phyloP scores from a whole-genome alignment of 2,888 invertebrate genomes.

The Helleia helle region DNA sequence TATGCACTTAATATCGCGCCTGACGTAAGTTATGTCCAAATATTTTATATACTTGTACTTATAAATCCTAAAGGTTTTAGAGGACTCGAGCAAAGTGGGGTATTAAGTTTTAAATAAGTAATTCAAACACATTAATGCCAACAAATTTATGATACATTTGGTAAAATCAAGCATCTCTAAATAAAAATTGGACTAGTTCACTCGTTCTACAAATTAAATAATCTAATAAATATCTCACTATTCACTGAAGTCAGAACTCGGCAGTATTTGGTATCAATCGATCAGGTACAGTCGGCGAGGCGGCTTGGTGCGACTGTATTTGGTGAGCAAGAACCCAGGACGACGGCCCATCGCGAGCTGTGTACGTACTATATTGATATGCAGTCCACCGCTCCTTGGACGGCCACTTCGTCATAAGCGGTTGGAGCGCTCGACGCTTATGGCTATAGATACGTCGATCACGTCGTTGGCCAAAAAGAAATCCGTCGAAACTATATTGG shows the following conservation, averaged over 20 bases:
- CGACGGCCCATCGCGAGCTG: constrained; percentile 26
- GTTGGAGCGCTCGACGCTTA: constrained; percentile 52
- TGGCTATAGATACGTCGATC: constrained; percentile 77
- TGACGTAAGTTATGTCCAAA: neutral
- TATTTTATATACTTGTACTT: neutral
- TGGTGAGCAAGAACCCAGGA: constrained; percentile 36
- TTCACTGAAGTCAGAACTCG: constrained; percentile 25
- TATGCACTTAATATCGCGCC: neutral
- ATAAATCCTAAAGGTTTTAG: neutral
- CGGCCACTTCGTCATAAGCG: constrained; percentile 55
- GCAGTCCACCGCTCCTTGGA: constrained; percentile 44
- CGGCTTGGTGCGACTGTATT: constrained; percentile 26
- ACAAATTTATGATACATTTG: constrained; percentile 5
- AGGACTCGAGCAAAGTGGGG: neutral
- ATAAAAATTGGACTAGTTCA: constrained; percentile 43
- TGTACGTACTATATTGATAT: constrained; percentile 28
- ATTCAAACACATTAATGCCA: neutral
- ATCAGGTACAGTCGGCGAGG: constrained; percentile 27
- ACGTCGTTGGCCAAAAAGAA: constrained; percentile 82
- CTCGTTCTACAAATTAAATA: constrained; percentile 31
- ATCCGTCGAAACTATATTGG: constrained; percentile 83
- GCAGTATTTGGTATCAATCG: constrained; percentile 33
- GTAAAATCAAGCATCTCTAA: constrained; percentile 15
- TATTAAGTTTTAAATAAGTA: neutral
- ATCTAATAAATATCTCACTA: constrained; percentile 49